These are phyloP conservation scores for Drosophila kuntzei DNA, from an alignment of 2,888 invertebrate genomes.

Conservation along the genomic window DNA sequence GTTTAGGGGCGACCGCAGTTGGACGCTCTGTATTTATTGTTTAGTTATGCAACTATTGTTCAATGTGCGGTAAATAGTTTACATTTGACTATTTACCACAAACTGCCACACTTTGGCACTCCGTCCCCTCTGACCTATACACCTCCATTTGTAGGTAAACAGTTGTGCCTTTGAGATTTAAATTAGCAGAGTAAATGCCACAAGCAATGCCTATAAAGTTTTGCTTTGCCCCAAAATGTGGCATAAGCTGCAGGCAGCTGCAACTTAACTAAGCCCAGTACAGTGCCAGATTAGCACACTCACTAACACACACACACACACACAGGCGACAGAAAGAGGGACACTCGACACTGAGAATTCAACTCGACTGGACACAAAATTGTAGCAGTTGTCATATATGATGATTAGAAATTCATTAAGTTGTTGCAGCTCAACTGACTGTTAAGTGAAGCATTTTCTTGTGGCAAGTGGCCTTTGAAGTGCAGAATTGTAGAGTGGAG, in stretches of 20 bases:
- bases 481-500: not conserved
- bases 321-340: not conserved
- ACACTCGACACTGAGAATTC: not conserved
- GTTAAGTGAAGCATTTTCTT: slow-evolving; percentile 50
- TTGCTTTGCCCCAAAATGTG: slow-evolving; percentile 34
- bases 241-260: slow-evolving; percentile 30
- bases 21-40: slow-evolving; percentile 52
- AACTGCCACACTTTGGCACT: slow-evolving; percentile 17
- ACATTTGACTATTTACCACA: slow-evolving; percentile 73
- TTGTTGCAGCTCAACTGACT: slow-evolving; percentile 57
- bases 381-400: slow-evolving; percentile 48
- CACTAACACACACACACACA: slow-evolving; percentile 11
- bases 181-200: slow-evolving; percentile 67
- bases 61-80: slow-evolving; percentile 73
- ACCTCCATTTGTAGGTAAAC: slow-evolving; percentile 26
- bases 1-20: slow-evolving; percentile 41
- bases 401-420: slow-evolving; percentile 63
- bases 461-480: slow-evolving; percentile 35
- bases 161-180: slow-evolving; percentile 57
- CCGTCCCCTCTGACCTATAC: too few relatives aligned
- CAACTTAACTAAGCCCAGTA: slow-evolving; percentile 6
- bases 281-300: slow-evolving; percentile 21
- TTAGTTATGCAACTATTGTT: slow-evolving; percentile 67
- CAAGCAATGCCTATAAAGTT: slow-evolving; percentile 33
- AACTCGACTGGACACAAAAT: slow-evolving; percentile 14